Conservation (phyloP, 2,888 invertebrate species). For the Dicranocentrus wangi region DNA sequence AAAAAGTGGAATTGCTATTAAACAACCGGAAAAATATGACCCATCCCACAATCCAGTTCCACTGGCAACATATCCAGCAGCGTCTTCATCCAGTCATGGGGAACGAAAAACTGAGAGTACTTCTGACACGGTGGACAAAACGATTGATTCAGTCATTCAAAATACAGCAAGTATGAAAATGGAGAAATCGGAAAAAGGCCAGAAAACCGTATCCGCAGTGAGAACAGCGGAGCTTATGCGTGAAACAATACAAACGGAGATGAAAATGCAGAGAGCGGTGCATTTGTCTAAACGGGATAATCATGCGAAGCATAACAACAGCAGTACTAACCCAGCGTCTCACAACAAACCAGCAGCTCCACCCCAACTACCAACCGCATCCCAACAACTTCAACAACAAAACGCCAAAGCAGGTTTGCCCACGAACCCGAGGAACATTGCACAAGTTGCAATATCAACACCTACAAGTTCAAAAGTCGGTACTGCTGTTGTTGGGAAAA, state of each 20-base stretch:
- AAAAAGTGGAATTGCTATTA: conserved; percentile 71
- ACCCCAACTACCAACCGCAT: conserved; percentile 69
- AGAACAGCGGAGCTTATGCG: conserved; percentile 75
- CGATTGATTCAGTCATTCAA: conserved; percentile 74
- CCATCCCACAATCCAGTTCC: conserved; percentile 60
- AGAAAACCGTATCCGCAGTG: conserved; percentile 50
- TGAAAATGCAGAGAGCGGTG: conserved; percentile 89
- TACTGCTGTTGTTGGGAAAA: conserved; percentile 44
- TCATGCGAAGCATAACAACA: conserved; percentile 77
- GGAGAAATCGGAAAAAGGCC: conserved; percentile 80
- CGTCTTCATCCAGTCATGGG: conserved; percentile 5
- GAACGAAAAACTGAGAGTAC: background rate
- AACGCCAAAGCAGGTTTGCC: conserved; percentile 20
- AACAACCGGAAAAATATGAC: conserved; percentile 73
- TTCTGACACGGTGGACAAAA: conserved; percentile 68
- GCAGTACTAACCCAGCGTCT: conserved; percentile 78
- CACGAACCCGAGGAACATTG: conserved; percentile 60
- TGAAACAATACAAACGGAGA: conserved; percentile 92
- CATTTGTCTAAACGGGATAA: conserved; percentile 87
- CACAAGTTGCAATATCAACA: conserved; percentile 20
- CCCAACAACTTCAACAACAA: conserved; percentile 63
- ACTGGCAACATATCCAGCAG: background rate
- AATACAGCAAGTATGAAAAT: conserved; percentile 77
- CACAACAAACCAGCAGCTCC: conserved; percentile 73
- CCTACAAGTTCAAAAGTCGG: conserved; percentile 58